These are phyloP conservation scores for Crepidodera aurea DNA, from an alignment of 2,888 invertebrate genomes.

Conservation along the genomic window DNA sequence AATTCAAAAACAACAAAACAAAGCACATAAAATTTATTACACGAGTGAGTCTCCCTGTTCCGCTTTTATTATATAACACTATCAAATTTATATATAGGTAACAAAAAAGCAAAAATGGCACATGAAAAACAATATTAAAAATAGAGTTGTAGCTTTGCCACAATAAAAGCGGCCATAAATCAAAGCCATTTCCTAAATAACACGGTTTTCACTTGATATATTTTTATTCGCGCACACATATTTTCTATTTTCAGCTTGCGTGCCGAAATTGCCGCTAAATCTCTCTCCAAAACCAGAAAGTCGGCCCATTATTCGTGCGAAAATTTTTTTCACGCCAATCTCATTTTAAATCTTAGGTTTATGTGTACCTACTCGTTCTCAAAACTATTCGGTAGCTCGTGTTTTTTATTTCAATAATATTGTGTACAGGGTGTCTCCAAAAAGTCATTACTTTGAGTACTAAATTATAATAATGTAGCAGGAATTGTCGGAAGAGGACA, in stretches of 20 bases:
- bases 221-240: constrained; percentile 41
- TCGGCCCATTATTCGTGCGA: background rate
- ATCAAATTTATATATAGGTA: constrained; percentile 40
- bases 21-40: constrained; percentile 10
- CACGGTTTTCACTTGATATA: constrained; percentile 42
- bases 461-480: too few species aligned
- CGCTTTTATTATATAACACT: constrained; percentile 23
- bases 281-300: constrained; percentile 2
- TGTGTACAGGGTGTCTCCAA: too few species aligned
- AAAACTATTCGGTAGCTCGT: too few species aligned
- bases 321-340: background rate
- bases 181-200: constrained; percentile 52
- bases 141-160: constrained; percentile 52
- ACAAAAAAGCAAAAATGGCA: constrained; percentile 27
- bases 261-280: constrained; percentile 23
- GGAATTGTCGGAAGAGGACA: too few species aligned
- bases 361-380: too few species aligned
- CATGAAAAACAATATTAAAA: constrained; percentile 47
- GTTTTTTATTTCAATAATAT: too few species aligned
- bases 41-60: constrained; percentile 4
- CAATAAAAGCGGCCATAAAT: constrained; percentile 52
- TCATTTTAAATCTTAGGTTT: background rate
- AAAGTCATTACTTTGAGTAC: too few species aligned
- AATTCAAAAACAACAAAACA: constrained; percentile 4
- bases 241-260: constrained; percentile 36